These are phyloP conservation scores for Slavum lentiscoides DNA, from an alignment of 2,888 invertebrate genomes.

Conservation along the genomic window DNA sequence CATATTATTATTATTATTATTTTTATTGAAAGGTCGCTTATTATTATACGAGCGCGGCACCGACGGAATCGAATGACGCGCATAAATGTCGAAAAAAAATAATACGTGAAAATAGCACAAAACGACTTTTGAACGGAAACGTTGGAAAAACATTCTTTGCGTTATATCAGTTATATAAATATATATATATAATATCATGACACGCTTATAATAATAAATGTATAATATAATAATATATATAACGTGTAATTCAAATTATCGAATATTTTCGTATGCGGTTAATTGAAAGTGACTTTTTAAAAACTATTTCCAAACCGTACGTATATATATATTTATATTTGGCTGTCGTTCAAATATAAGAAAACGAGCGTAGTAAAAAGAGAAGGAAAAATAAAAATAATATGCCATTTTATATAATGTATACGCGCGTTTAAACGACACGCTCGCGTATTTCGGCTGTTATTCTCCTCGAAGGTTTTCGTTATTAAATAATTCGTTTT, in stretches of 20 bases:
- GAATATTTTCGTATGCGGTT: not conserved
- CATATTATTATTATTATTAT: conserved; percentile 11
- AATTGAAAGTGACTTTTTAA: not conserved
- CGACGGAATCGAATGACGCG: not conserved
- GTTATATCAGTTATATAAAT: not conserved
- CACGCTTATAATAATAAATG: not conserved
- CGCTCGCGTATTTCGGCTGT: not conserved
- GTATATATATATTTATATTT: not conserved
- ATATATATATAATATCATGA: not conserved
- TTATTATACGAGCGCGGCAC: conserved; percentile 34
- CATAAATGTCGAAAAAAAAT: not conserved
- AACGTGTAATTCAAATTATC: not conserved
- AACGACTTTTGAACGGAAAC: not conserved
- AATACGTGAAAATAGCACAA: not conserved
- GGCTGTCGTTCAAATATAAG: not conserved
- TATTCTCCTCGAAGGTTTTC: not conserved
- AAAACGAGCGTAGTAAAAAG: not conserved
- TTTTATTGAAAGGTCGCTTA: conserved; percentile 32
- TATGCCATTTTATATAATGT: not conserved
- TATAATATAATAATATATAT: too few relatives aligned
- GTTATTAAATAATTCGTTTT: too few relatives aligned
- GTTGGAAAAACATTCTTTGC: not conserved
- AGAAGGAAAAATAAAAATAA: not conserved
- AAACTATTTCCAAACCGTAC: not conserved
- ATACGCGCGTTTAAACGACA: not conserved